Percentiles rank a stretch among this genome's conserved stretches.
phyloP scores from a whole-genome alignment of 2,113 vertebrate species.

The Meleagris gallopavo region DNA sequence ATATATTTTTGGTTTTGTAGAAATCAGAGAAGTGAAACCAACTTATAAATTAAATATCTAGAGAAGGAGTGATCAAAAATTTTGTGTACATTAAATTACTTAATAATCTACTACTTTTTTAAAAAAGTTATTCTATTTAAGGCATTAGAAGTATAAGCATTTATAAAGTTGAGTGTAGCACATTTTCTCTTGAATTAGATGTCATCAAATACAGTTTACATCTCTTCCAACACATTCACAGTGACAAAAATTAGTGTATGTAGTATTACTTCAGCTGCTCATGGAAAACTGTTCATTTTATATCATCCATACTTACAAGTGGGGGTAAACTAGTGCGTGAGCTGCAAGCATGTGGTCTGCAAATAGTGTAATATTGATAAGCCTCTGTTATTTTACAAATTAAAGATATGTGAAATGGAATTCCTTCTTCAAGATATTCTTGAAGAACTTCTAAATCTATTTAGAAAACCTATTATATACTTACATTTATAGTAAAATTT shows the following conservation, averaged over 20 bases:
- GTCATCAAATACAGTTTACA: not conserved
- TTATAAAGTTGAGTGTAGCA: not conserved
- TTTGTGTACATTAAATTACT: not conserved
- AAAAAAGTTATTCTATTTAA: not conserved
- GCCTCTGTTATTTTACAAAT: not conserved
- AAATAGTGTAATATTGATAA: not conserved
- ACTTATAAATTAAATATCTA: not conserved
- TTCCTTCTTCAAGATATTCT: not conserved
- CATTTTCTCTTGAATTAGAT: not conserved
- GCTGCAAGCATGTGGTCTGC: not conserved
- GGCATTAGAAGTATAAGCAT: not conserved
- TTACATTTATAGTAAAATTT: not conserved
- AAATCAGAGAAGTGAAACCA: not conserved
- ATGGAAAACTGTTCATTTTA: not conserved
- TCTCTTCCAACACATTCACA: not conserved
- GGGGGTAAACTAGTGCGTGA: not conserved
- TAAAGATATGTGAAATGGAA: not conserved
- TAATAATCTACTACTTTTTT: not conserved
- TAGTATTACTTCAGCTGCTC: not conserved
- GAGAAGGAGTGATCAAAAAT: not conserved
- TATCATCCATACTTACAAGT: not conserved
- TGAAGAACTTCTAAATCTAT: not conserved
- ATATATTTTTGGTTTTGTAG: not conserved
- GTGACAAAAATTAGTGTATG: not conserved
- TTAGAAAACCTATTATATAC: not conserved